Conservation (phyloP, 2,888 invertebrate species). For the Netelia inedita region DNA sequence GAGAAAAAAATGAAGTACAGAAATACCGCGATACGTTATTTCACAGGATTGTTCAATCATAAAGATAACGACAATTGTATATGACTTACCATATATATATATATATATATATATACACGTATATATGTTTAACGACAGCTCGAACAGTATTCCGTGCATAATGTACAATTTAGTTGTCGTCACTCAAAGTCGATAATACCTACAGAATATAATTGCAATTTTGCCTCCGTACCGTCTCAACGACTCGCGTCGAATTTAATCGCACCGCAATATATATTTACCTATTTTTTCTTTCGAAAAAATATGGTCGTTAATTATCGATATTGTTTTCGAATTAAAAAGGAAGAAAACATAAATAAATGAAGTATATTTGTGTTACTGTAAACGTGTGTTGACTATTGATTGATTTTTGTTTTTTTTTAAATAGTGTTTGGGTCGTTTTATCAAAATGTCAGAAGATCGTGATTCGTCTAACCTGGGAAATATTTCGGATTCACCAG, state of each 20-base stretch:
- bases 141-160: constrained; percentile 57
- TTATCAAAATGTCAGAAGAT: constrained; percentile 44
- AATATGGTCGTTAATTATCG: constrained; percentile 59
- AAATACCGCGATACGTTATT: constrained; percentile 42
- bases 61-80: constrained; percentile 9
- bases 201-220: constrained; percentile 41
- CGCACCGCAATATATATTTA: constrained; percentile 52
- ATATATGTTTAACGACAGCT: constrained; percentile 37
- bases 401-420: neutral
- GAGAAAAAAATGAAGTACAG: neutral
- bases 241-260: constrained; percentile 58
- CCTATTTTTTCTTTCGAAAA: constrained; percentile 37
- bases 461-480: constrained; percentile 16
- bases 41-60: constrained; percentile 25
- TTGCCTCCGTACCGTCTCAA: constrained; percentile 57
- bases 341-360: constrained; percentile 35
- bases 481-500: neutral
- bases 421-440: neutral
- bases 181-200: constrained; percentile 20
- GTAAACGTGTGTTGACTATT: constrained; percentile 31
- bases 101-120: constrained; percentile 23
- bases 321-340: constrained; percentile 61
- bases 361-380: constrained; percentile 70
- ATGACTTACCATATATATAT: neutral
- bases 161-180: constrained; percentile 52